Base-by-base conservation (phyloP, 2,888 invertebrate species). In the Hipparchia sbordonii region DNA sequence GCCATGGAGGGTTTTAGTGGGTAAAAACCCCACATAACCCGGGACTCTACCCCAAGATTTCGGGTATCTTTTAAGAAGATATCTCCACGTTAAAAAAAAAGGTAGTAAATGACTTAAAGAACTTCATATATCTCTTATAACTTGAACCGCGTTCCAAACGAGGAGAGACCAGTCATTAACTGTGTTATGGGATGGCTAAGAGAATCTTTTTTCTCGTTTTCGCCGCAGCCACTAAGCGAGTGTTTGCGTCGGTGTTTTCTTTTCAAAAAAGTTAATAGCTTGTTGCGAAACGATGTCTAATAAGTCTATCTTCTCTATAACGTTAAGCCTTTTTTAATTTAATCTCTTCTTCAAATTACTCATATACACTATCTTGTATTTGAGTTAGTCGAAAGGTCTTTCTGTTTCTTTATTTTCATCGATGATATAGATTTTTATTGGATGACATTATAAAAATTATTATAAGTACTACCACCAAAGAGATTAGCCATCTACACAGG, bases 111-210 rank as follows among this genome's bases (percentile, higher is more conserved):
- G 23, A 23, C 23, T 23, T 23, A 23, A 23, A 23, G 23, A 23
- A 23, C 23, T 23, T 23, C 23, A 23, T 23, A 23, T 7, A 8
- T 48, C 33, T 62, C 67, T 77, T 52, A n/a, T 72, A 5, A 69
- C 74, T 80, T 81, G 68, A 1, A 69, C 77, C 76, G 63, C n/a
- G 12, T 9, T 8, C 72, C 74, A 78, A 81, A 78, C 78, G 81
- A 82, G 82, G 82, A 84, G 82, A 81, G 84, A 81, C 82, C 82
- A 81, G 78, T 84, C 84, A 87, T 88, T 88, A 88, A 87, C 87
- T 83, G 79, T 79, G 86, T 87, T 86, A 88, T 86, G 80, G 85
- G 85, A 83, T 83, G 84, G 82, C 83, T 79, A 83, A 84, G 81
- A 81, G 80, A 80, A 80, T 75, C 77, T 86, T 79, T 85, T 87